A percentile compares a stretch with the other conserved stretches of the same genome.
phyloP scores from a whole-genome alignment of 2,113 vertebrate genomes.

The Triplophysa tibetana region DNA sequence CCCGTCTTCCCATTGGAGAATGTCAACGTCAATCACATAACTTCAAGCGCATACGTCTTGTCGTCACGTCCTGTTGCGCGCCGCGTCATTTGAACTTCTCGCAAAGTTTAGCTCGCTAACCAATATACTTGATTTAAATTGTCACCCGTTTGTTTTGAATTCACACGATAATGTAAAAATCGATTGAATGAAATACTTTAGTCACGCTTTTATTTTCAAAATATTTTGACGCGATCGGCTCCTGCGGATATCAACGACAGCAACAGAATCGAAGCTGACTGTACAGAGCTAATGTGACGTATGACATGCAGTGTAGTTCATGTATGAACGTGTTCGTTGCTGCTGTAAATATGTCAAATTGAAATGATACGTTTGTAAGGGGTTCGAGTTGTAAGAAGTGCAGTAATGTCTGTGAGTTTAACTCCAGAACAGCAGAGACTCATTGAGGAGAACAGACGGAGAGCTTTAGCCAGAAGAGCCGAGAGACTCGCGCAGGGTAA shows the following conservation, averaged over 20 bases:
- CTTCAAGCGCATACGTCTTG: background rate
- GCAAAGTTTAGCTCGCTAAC: background rate
- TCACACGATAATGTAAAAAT: background rate
- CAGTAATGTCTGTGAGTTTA: constrained; percentile 81
- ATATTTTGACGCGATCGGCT: background rate
- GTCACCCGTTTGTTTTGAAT: background rate
- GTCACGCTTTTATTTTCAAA: no score
- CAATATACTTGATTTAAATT: background rate
- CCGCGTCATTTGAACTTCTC: constrained; percentile 29
- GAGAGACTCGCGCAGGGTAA: constrained; percentile 74
- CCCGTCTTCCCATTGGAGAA: background rate
- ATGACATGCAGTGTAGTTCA: background rate
- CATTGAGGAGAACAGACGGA: constrained; percentile 90
- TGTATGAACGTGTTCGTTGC: background rate
- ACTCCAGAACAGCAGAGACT: constrained; percentile 86
- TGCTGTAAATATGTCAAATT: background rate
- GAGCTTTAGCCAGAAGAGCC: constrained; percentile 87
- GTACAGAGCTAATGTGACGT: background rate
- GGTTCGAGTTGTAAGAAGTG: background rate
- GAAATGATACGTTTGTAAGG: background rate
- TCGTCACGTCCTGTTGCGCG: constrained; percentile 38
- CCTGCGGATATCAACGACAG: no score
- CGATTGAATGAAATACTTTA: background rate
- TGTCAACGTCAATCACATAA: background rate
- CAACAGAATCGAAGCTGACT: background rate